A percentile compares a stretch with the other conserved stretches of the same genome.
phyloP scores from a whole-genome alignment of 2,888 invertebrate species.

The Lithophane leautieri region DNA sequence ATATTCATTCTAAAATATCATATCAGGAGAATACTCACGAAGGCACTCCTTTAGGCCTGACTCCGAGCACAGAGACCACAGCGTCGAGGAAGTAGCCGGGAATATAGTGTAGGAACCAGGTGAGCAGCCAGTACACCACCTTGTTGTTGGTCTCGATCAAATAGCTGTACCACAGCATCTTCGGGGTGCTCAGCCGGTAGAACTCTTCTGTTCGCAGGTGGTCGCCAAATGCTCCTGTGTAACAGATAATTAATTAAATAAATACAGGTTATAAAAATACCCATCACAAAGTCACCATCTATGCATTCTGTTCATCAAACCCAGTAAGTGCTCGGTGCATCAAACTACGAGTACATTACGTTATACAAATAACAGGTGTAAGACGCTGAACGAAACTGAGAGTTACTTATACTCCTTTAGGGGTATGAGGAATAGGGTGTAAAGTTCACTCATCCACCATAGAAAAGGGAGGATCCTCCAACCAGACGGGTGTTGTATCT shows the following conservation, averaged over 20 bases:
- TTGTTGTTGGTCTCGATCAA: not conserved
- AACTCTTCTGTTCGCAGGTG: fast-evolving
- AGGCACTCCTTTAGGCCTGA: conserved; percentile 42
- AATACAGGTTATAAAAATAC: not conserved
- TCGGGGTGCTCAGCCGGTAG: not conserved
- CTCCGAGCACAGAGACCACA: conserved; percentile 22
- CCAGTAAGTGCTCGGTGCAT: too few species aligned
- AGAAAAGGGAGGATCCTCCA: too few species aligned
- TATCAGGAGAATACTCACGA: conserved; percentile 24
- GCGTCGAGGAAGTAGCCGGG: conserved; percentile 39
- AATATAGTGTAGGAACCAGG: conserved; percentile 44
- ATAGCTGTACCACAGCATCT: conserved; percentile 8
- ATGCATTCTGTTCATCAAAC: not conserved
- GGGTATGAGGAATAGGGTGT: too few species aligned
- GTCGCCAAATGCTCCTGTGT: not conserved
- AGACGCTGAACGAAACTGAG: too few species aligned
- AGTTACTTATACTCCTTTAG: too few species aligned
- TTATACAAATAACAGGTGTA: not conserved
- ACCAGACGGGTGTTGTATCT: too few species aligned
- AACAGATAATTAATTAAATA: not conserved
- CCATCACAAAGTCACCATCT: not conserved
- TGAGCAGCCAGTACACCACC: conserved; percentile 20
- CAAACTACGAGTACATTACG: not conserved
- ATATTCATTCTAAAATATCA: not conserved
- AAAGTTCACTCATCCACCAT: too few species aligned